These are phyloP conservation scores for Oryzaephilus surinamensis DNA, from an alignment of 1,140 invertebrate genomes.

Conservation along the genomic window DNA sequence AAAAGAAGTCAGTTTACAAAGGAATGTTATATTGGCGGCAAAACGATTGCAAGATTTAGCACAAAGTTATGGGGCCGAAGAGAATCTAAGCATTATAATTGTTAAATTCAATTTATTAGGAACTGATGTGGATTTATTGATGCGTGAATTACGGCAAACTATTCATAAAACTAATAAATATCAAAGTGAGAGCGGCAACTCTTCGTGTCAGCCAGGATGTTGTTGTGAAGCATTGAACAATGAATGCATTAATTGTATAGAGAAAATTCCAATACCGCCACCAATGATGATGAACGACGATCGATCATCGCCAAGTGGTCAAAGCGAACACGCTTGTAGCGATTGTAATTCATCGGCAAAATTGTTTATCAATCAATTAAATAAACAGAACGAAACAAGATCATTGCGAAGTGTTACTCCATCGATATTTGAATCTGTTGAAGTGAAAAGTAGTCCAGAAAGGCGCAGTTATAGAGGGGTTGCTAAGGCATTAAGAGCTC, in stretches of 20 bases:
- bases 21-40: constrained; percentile 64
- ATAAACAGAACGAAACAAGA: constrained; percentile 27
- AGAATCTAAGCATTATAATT: constrained; percentile 69
- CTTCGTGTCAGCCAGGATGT: constrained; percentile 46
- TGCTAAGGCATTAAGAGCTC: constrained; percentile 41
- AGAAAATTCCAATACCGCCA: constrained; percentile 32
- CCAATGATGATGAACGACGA: constrained; percentile 43
- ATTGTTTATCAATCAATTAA: constrained; percentile 31
- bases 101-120: constrained; percentile 53
- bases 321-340: constrained; percentile 60
- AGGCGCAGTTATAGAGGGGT: constrained; percentile 45
- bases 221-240: constrained; percentile 49
- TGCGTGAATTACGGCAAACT: constrained; percentile 62
- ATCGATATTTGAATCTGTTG: constrained; percentile 31
- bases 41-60: constrained; percentile 71
- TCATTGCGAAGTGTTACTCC: constrained; percentile 32
- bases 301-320: constrained; percentile 70
- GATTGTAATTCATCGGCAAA: constrained; percentile 42
- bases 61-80: constrained; percentile 69
- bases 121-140: constrained; percentile 60
- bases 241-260: constrained; percentile 48
- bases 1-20: constrained; percentile 60
- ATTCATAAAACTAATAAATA: constrained; percentile 46
- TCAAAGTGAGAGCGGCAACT: constrained; percentile 34
- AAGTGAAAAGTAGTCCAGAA: constrained; percentile 34